A percentile compares a stretch with the other conserved stretches of the same genome.
These are phyloP conservation scores for Leptinotarsa lineolata DNA, from an alignment of 1,140 invertebrate species.

Conservation along the genomic window DNA sequence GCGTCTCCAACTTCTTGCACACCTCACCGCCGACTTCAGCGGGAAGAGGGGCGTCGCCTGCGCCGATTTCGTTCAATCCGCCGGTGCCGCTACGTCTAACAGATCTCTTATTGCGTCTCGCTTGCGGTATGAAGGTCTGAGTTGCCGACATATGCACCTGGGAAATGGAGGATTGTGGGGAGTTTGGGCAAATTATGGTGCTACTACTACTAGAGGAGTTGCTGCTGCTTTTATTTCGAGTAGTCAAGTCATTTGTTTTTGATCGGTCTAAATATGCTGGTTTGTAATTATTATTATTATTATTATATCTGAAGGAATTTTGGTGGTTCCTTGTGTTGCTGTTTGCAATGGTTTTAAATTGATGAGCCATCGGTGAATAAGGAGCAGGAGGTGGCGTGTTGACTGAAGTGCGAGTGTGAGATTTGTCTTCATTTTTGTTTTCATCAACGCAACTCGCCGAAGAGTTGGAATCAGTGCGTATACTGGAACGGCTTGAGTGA, in stretches of 20 bases:
- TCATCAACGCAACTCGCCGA: slow-evolving; percentile 41
- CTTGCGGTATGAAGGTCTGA: slow-evolving; percentile 25
- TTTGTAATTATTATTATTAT: slow-evolving; percentile 11
- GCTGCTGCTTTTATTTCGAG: neutral
- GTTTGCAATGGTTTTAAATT: slow-evolving; percentile 13
- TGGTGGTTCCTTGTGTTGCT: slow-evolving; percentile 6
- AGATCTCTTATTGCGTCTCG: slow-evolving; percentile 25
- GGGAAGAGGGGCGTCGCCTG: slow-evolving; percentile 49
- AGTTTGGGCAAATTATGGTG: neutral
- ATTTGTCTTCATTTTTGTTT: slow-evolving; percentile 39
- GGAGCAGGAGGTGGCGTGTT: slow-evolving; percentile 38
- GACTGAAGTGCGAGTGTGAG: slow-evolving; percentile 3
- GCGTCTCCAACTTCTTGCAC: slow-evolving; percentile 26
- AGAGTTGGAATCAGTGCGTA: slow-evolving; percentile 48
- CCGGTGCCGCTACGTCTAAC: slow-evolving; percentile 17
- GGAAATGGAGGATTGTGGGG: slow-evolving; percentile 20
- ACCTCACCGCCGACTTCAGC: slow-evolving; percentile 38
- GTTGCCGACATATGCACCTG: slow-evolving; percentile 23
- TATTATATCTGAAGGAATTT: slow-evolving; percentile 6
- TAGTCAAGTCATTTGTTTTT: slow-evolving; percentile 3
- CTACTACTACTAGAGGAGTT: slow-evolving; percentile 2
- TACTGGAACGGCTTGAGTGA: slow-evolving; percentile 36
- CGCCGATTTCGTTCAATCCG: slow-evolving; percentile 48
- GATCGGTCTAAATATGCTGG: neutral
- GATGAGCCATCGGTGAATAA: slow-evolving; percentile 36